Base-by-base conservation (phyloP, 2,113 vertebrate species). In the Amia ocellicauda region DNA sequence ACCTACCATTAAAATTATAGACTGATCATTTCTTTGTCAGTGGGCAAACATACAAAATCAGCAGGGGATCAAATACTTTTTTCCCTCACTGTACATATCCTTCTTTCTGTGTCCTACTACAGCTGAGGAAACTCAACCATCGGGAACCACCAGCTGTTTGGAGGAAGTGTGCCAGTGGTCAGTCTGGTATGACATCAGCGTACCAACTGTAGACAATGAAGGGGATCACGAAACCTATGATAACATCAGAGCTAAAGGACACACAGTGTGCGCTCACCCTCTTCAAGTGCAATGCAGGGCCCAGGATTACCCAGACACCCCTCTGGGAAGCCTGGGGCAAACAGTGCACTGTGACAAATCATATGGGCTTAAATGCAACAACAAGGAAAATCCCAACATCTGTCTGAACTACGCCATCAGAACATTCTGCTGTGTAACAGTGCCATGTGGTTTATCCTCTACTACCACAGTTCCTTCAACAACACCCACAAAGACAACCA, bases 141-240 rank as follows among this genome's bases (percentile, higher is more conserved):
- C 61, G n/a, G 26, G n/a, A 5, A 29, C n/a, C 7, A 29, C 40
- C 11, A 7, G 19, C 26, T 90, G 86, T 2, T 76, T 80, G 64
- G 69, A 47, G 26, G 80, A 90, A 67, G 29, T 74, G 0, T 90
- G 89, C 41, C 0, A 49, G 2, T 90, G 88, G 88, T 82, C 88
- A 0, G 3, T 65, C 0, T 90, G 89, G 89, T 71, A 89, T 61
- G 85, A 91, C 0, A 36, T 76, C 10, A 88, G 73, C 53, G 36
- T n/a, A 2, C 86, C 74, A 2, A 81, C 66, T 0, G 50, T 27
- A 16, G 86, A 84, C 3, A 49, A 27, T 0, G 40, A 88, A 0
- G 90, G 89, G 7, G 90, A 91, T 70, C 90, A 86, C 17, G 86
- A 91, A 57, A 90, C 86, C 0, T 85, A 85, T 67, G 64, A 84